A percentile compares a stretch with the other conserved stretches of the same genome.
Conservation (phyloP, 1,140 invertebrate species). For the Luehdorfia chinensis region DNA sequence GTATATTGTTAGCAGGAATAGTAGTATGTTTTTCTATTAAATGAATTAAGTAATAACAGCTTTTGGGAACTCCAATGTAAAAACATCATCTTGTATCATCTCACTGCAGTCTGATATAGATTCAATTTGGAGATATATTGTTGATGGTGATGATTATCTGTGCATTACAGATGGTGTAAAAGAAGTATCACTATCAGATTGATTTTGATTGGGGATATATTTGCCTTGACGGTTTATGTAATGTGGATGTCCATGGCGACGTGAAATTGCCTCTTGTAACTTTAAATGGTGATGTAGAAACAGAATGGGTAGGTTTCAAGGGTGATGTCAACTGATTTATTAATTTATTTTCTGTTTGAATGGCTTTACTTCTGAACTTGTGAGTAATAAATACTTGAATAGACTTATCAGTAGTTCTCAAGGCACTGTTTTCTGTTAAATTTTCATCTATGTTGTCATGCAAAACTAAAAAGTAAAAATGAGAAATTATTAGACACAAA, state of each 20-base stretch:
- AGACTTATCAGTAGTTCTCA: conserved; percentile 2
- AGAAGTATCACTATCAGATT: conserved; percentile 27
- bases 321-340: conserved; percentile 21
- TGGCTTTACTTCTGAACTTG: conserved; percentile 8
- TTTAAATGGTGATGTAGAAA: conserved; percentile 26
- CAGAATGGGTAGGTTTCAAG: conserved; percentile 17
- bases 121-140: conserved; percentile 19
- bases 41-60: conserved; percentile 25
- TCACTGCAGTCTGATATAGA: conserved; percentile 28
- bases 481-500: no score
- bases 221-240: conserved; percentile 17
- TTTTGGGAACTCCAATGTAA: conserved; percentile 23
- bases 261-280: conserved; percentile 7
- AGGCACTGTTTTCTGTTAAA: background rate
- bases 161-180: conserved; percentile 21
- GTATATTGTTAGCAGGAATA: conserved; percentile 20
- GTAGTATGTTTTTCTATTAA: conserved; percentile 17
- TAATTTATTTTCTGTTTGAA: background rate
- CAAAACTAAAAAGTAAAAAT: background rate
- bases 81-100: conserved; percentile 22
- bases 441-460: background rate
- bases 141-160: conserved; percentile 19
- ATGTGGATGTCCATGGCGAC: conserved; percentile 16
- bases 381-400: conserved; percentile 3
- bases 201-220: background rate